Percentiles rank a stretch among this genome's conserved stretches.
These are phyloP conservation scores for Tychaedon coryphoeus DNA, from an alignment of 2,113 vertebrate genomes.

Conservation along the genomic window DNA sequence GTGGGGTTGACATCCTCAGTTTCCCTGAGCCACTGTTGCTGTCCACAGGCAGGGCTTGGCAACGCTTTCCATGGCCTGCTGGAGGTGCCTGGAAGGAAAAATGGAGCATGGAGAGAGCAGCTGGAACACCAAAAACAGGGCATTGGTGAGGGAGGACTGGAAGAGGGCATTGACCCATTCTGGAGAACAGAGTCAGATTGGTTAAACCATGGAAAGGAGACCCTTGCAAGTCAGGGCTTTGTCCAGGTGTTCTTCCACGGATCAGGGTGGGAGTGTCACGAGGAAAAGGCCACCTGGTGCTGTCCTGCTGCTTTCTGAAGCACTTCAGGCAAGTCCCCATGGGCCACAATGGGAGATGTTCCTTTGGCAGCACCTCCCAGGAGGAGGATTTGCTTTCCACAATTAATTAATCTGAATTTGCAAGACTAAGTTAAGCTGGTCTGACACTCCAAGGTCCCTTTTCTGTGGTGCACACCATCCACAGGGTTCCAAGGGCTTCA, in stretches of 20 bases:
- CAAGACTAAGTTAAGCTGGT: not conserved
- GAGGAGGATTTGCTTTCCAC: not conserved
- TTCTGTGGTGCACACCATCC: fast-evolving
- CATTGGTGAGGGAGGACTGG: not conserved
- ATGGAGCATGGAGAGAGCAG: not conserved
- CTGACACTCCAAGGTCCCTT: not conserved
- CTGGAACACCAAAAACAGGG: not conserved
- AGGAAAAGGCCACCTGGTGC: not conserved
- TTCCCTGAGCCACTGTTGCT: fast-evolving
- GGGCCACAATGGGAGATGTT: fast-evolving
- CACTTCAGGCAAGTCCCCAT: not conserved
- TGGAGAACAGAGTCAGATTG: not conserved
- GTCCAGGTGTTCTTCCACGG: not conserved
- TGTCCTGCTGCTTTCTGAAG: not conserved
- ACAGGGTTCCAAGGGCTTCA: not conserved
- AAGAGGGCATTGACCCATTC: not conserved
- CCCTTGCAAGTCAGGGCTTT: not conserved
- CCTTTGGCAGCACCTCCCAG: not conserved
- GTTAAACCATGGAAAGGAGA: not conserved
- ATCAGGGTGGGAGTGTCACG: fast-evolving
- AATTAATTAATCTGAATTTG: too few species aligned
- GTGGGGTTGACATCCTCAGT: not conserved
- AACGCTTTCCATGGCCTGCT: not conserved
- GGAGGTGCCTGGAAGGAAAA: not conserved
- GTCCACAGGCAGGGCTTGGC: not conserved